Conservation (phyloP, 2,888 invertebrate genomes). For the Meloe dianella region DNA sequence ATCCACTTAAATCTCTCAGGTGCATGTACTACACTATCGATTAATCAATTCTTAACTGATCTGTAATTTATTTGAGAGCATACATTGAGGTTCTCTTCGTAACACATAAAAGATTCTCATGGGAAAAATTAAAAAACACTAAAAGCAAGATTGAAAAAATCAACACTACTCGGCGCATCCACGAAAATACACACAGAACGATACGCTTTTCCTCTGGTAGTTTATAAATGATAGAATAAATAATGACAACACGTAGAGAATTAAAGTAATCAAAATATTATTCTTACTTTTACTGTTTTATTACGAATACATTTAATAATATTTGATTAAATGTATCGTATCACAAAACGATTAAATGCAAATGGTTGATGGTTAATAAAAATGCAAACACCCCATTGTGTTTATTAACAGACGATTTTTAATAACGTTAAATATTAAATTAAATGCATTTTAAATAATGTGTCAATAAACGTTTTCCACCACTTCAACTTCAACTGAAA, state of each 20-base stretch:
- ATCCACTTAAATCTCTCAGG: slow-evolving; percentile 52
- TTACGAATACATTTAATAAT: not conserved
- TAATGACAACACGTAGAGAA: not conserved
- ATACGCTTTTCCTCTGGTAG: too few relatives aligned
- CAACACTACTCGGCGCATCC: not conserved
- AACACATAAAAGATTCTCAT: not conserved
- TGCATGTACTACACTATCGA: slow-evolving; percentile 49
- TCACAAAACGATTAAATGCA: not conserved
- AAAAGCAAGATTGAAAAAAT: not conserved
- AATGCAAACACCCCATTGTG: not conserved
- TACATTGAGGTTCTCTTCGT: not conserved
- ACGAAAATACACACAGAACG: not conserved
- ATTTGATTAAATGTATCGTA: not conserved
- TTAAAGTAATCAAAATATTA: not conserved
- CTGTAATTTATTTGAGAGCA: slow-evolving; percentile 17
- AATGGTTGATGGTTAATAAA: not conserved
- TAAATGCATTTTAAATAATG: not conserved
- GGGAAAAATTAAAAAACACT: too few relatives aligned
- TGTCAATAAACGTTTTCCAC: not conserved
- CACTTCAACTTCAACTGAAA: slow-evolving; percentile 16
- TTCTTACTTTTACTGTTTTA: not conserved
- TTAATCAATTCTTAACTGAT: slow-evolving; percentile 52
- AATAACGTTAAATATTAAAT: not conserved
- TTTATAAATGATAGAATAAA: too few relatives aligned
- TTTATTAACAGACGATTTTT: not conserved